A percentile compares a stretch with the other conserved stretches of the same genome.
Evolutionary conservation across 2,888 invertebrate genomes (phyloP).

Genomic region (Eristalinus aeneus): DNA sequence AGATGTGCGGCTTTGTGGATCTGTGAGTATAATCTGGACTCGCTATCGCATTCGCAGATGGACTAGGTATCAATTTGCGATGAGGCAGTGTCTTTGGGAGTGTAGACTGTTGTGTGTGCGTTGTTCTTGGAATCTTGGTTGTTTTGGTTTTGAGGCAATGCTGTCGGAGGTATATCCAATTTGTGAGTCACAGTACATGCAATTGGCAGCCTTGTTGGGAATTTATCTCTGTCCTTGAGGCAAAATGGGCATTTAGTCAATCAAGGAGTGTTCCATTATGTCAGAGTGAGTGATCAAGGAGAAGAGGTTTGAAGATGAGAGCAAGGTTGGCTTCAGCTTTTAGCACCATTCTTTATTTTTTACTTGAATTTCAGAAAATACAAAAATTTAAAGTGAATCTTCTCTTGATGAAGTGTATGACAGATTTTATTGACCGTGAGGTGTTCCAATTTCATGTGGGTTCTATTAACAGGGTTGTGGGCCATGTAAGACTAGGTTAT

Average conservation of each 20-base stretch:
- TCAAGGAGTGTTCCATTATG: neutral
- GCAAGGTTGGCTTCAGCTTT: neutral
- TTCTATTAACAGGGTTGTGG: too few species aligned
- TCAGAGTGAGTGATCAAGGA: neutral
- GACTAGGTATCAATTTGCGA: conserved; percentile 51
- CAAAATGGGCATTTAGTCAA: neutral
- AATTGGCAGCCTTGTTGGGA: conserved; percentile 17
- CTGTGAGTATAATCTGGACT: conserved; percentile 45
- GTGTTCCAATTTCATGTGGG: too few species aligned
- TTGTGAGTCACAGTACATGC: neutral
- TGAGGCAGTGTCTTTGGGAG: conserved; percentile 43
- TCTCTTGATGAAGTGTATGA: too few species aligned
- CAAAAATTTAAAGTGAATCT: too few species aligned
- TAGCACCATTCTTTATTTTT: too few species aligned
- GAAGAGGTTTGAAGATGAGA: neutral
- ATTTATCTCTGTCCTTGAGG: conserved; percentile 27
- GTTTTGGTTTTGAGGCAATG: neutral
- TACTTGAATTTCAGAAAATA: too few species aligned
- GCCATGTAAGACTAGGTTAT: too few species aligned
- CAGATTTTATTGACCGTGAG: too few species aligned
- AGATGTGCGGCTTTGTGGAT: neutral
- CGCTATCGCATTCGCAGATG: conserved; percentile 45
- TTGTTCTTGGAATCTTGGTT: conserved; percentile 7
- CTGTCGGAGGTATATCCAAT: neutral
- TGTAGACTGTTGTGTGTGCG: neutral